These are phyloP conservation scores for Ciconia stormi DNA, from an alignment of 2,113 vertebrate species.

Conservation along the genomic window DNA sequence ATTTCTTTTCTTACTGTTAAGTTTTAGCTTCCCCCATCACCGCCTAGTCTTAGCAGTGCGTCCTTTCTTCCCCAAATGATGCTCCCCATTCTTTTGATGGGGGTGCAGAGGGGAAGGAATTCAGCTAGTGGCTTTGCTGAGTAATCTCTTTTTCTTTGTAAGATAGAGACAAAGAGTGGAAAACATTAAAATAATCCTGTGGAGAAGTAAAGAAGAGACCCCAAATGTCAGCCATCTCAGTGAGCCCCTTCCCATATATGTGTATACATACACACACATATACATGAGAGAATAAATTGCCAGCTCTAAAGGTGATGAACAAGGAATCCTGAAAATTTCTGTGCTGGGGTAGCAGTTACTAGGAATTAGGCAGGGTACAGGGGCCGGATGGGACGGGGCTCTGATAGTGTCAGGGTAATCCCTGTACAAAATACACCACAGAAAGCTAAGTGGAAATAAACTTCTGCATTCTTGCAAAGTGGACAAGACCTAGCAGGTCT, in stretches of 20 bases:
- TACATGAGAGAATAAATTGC: not conserved
- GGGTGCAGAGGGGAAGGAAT: not conserved
- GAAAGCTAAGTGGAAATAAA: not conserved
- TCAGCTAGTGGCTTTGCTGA: not conserved
- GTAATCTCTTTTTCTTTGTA: not conserved
- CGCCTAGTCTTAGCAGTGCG: not conserved
- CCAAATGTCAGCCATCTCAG: not conserved
- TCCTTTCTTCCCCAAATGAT: not conserved
- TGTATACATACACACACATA: not conserved
- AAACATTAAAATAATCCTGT: not conserved
- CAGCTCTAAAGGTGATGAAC: not conserved
- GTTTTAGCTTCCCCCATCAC: not conserved
- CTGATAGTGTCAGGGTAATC: not conserved
- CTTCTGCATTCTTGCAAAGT: not conserved
- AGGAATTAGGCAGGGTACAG: not conserved
- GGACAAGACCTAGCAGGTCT: not conserved
- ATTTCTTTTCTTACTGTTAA: not conserved
- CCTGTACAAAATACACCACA: not conserved
- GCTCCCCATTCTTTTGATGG: not conserved
- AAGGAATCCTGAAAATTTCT: not conserved
- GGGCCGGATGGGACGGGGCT: not conserved
- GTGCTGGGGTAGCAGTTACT: not conserved
- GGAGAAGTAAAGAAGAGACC: not conserved
- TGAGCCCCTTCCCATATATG: not conserved
- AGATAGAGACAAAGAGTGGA: not conserved